phyloP scores from a whole-genome alignment of 2,113 vertebrate species.

The Circaetus cinerascens region DNA sequence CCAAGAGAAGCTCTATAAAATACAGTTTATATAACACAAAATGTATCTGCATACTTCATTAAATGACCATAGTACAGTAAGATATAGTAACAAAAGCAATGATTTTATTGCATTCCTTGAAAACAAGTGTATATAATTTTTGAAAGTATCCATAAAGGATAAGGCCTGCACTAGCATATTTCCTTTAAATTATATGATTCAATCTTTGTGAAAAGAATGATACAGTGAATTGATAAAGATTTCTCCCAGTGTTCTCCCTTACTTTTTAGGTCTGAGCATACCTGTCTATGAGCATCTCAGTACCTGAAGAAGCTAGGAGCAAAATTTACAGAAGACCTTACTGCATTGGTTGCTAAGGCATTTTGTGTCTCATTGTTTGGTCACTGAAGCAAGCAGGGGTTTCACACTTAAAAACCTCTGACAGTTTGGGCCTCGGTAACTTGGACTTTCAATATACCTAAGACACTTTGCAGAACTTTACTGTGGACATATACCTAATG shows the following conservation, averaged over 20 bases:
- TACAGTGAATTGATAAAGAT: not conserved
- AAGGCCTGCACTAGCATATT: not conserved
- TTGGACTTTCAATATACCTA: not conserved
- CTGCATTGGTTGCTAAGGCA: not conserved
- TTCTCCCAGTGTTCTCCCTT: not conserved
- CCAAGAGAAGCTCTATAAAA: not conserved
- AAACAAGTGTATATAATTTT: not conserved
- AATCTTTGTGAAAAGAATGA: not conserved
- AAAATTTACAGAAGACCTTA: not conserved
- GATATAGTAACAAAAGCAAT: not conserved
- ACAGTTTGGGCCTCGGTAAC: not conserved
- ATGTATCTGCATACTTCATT: not conserved
- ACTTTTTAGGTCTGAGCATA: not conserved
- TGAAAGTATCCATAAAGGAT: not conserved
- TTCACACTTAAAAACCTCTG: not conserved
- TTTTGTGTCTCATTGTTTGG: not conserved
- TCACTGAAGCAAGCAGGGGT: not conserved
- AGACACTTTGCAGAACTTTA: not conserved
- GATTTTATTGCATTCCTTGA: not conserved
- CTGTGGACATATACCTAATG: not conserved
- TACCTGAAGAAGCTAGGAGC: not conserved
- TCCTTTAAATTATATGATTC: not conserved
- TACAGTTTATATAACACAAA: not conserved
- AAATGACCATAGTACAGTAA: not conserved
- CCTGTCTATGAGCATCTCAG: too few relatives aligned